Evolutionary conservation across 2,888 invertebrate genomes (phyloP), one percentile per base, ranked within the genome.

Genomic region (Pardosa pseudoannulata): DNA sequence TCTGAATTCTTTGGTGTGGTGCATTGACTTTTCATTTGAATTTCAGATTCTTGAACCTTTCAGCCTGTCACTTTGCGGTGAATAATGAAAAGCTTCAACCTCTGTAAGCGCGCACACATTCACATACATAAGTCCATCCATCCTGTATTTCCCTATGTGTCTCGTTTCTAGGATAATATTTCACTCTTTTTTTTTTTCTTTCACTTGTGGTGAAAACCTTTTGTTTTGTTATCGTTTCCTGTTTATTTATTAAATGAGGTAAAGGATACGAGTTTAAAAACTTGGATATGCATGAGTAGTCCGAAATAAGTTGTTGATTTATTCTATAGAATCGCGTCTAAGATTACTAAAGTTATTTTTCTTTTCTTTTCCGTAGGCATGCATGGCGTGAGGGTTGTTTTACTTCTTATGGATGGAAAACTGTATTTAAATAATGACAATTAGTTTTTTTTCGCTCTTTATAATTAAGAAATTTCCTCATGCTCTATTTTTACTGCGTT

Each of bases 21-120:
- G 41, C 41, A 46, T 2, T 11, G 41, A 46, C 41, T 46, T 46
- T 46, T 46, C 41, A 46, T 46, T 46, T 46, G 41, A 46, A 46
- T 46, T 46, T 46, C 41, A 46, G 41, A 46, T 46, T 46, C 41
- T 46, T 46, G 41, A 46, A 46, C 41, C 16, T 16, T 46, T 46
- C 9, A 46, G 9, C 41, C 6, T 46, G 41, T 13, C 41, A 46
- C 13, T 46, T 46, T 11, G 41, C 41, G 41, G 16, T 46, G 41
- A 46, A 46, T 46, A 46, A 46, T 46, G 41, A 46, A 46, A 46
- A 13, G 41, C 41, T 46, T 46, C 13, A 46, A 46, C 41, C 16
- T 13, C 41, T 46, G 9, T 46, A 2, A 9, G 41, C 41, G 2
- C 41, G 16, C 41, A 46, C 36, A 36, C 5, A 36, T n/a, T n/a